Conservation (phyloP, 2,888 invertebrate genomes). For the Eupithecia inturbata region DNA sequence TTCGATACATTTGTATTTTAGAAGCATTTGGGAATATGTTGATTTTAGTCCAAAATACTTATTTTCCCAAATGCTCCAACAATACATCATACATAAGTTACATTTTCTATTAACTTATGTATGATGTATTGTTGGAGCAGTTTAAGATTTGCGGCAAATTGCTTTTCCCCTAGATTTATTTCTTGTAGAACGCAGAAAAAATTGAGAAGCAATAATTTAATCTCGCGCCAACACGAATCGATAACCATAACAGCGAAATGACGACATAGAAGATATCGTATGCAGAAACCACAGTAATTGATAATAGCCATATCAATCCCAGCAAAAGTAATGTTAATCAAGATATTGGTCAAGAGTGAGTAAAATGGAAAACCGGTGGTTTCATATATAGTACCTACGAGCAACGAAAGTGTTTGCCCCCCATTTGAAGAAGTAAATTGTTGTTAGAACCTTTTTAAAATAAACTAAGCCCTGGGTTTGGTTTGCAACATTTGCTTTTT, state of each 20-base stretch:
- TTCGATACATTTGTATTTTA: too few species aligned
- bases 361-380: not conserved
- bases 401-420: not conserved
- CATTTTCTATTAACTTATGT: too few species aligned
- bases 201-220: not conserved
- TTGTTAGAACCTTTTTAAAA: not conserved
- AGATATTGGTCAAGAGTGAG: not conserved
- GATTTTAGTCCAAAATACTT: too few species aligned
- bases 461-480: too few species aligned
- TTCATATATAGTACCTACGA: not conserved
- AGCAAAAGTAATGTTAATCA: not conserved
- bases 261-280: not conserved
- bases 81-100: too few species aligned
- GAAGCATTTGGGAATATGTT: too few species aligned
- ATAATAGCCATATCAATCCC: slow-evolving; percentile 1
- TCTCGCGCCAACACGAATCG: not conserved
- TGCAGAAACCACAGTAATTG: slow-evolving; percentile 5
- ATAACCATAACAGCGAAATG: not conserved
- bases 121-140: too few species aligned
- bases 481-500: too few species aligned
- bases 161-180: too few species aligned
- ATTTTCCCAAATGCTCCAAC: too few species aligned
- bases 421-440: not conserved
- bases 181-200: too few species aligned
- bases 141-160: too few species aligned